phyloP scores from a whole-genome alignment of 2,888 invertebrate genomes.

The Eupithecia tripunctaria region DNA sequence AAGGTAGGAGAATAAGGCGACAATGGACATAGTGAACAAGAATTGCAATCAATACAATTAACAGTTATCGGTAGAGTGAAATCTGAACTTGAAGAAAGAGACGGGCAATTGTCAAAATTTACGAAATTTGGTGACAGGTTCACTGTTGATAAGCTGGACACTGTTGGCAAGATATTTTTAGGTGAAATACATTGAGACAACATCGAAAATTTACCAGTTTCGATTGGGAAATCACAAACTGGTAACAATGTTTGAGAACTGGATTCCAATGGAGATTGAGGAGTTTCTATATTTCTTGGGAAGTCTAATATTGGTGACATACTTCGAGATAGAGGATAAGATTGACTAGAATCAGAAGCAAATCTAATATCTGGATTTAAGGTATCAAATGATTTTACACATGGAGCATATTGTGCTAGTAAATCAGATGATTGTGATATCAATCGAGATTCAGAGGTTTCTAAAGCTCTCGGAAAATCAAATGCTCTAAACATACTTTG shows the following conservation, averaged over 20 bases:
- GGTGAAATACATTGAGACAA: neutral
- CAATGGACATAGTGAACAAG: neutral
- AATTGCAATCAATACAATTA: neutral
- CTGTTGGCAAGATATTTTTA: neutral
- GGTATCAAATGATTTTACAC: neutral
- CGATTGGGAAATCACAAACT: neutral
- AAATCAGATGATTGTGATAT: neutral
- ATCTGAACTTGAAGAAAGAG: conserved; percentile 2
- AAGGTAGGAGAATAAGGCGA: neutral
- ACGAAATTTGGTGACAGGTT: neutral
- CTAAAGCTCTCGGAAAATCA: neutral
- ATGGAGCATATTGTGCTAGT: neutral
- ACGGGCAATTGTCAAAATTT: neutral
- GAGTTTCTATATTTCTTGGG: neutral
- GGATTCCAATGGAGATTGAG: neutral
- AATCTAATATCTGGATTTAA: neutral
- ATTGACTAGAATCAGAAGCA: neutral
- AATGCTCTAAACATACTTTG: neutral
- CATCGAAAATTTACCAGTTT: neutral
- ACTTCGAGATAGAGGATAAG: neutral
- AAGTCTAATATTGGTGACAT: neutral
- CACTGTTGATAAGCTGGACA: neutral
- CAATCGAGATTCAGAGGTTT: neutral
- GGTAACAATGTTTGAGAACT: neutral
- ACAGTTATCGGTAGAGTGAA: conserved; percentile 8